These are phyloP conservation scores for Aromia moschata DNA, from an alignment of 2,888 invertebrate species.

Conservation along the genomic window DNA sequence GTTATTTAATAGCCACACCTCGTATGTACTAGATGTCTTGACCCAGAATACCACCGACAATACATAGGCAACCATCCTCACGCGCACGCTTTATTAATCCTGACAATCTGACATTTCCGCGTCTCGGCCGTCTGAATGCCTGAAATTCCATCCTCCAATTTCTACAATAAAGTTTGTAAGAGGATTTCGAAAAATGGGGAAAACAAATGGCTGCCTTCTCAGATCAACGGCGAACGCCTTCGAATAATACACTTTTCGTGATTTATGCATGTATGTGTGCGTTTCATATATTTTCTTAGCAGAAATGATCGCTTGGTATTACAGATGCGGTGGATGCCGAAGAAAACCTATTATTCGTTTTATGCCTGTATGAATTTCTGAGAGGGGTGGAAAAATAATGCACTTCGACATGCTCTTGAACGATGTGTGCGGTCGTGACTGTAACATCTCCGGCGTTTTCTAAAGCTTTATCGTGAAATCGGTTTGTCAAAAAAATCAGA, in stretches of 20 bases:
- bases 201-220: constrained; percentile 26
- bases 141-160: constrained; percentile 8
- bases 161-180: constrained; percentile 17
- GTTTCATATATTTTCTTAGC: constrained; percentile 18
- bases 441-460: too few species aligned
- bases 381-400: constrained; percentile 5
- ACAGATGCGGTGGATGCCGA: constrained; percentile 7
- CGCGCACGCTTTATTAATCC: too few species aligned
- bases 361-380: constrained; percentile 2
- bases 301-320: constrained; percentile 23
- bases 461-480: too few species aligned
- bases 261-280: constrained; percentile 23
- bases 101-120: too few species aligned
- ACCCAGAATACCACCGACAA: too few species aligned
- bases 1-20: too few species aligned
- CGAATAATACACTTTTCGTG: constrained; percentile 26
- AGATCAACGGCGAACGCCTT: constrained; percentile 12
- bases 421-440: too few species aligned
- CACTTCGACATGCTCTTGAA: too few species aligned
- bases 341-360: constrained; percentile 16
- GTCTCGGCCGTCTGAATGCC: too few species aligned
- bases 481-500: too few species aligned
- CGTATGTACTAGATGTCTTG: too few species aligned
- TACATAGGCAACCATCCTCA: too few species aligned
- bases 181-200: constrained; percentile 14